phyloP scores from a whole-genome alignment of 2,113 vertebrate genomes.

The Nannobrachium achirus region DNA sequence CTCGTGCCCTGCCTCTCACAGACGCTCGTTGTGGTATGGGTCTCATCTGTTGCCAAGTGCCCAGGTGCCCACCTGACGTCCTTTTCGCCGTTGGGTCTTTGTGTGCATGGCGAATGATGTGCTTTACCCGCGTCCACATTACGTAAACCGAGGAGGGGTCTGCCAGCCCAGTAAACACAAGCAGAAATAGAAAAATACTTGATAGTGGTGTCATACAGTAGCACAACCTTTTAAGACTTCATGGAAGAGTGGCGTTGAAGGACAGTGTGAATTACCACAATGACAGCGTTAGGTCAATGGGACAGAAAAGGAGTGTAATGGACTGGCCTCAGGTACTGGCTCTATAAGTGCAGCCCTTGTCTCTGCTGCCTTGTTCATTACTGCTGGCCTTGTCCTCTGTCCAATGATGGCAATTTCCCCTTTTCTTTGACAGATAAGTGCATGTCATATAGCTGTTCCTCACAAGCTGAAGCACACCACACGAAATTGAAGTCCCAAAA shows the following conservation, averaged over 20 bases:
- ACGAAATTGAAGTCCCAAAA: conserved; percentile 53
- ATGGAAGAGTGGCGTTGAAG: neutral
- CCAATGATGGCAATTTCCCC: conserved; percentile 30
- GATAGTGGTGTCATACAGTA: neutral
- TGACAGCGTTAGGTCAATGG: conserved; percentile 32
- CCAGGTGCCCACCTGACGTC: conserved; percentile 1
- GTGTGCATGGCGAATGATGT: conserved; percentile 33
- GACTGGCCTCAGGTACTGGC: conserved; percentile 36
- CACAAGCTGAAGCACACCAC: conserved; percentile 26
- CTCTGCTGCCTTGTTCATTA: conserved; percentile 35
- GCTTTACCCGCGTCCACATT: conserved; percentile 37
- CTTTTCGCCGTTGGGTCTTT: conserved; percentile 6
- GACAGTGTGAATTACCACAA: conserved; percentile 17
- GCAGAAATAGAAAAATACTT: conserved; percentile 38
- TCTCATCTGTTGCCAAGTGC: conserved; percentile 46
- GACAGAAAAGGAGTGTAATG: conserved; percentile 32
- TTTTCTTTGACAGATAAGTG: conserved; percentile 1
- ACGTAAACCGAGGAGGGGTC: conserved; percentile 38
- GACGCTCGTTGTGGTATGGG: conserved; percentile 42
- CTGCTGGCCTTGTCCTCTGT: conserved; percentile 17
- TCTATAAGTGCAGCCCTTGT: conserved; percentile 12
- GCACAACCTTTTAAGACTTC: too few relatives aligned
- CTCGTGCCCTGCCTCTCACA: conserved; percentile 41
- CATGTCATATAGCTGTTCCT: conserved; percentile 28
- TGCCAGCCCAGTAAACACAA: conserved; percentile 30